Conservation (phyloP, 2,113 vertebrate species). For the Chaetops frenatus region DNA sequence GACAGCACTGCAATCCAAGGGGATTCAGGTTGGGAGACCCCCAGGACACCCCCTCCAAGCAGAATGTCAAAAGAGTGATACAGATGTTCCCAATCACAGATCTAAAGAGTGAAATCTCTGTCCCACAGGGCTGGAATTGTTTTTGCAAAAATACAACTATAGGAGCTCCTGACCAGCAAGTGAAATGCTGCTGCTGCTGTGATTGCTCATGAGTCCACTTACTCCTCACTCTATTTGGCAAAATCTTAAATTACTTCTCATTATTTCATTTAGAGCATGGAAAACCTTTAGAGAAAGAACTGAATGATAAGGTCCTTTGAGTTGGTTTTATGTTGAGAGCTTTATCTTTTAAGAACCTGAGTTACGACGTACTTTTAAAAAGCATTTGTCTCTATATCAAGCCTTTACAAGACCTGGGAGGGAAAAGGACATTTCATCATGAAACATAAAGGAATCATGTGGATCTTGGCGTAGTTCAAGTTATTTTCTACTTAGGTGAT, state of each 20-base stretch:
- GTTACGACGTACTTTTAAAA: constrained; percentile 34
- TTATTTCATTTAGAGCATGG: neutral
- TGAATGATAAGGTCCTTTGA: neutral
- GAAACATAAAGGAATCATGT: neutral
- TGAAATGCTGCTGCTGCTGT: neutral
- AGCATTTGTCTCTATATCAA: constrained; percentile 8
- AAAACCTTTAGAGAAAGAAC: neutral
- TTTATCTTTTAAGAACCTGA: constrained; percentile 9
- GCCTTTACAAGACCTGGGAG: neutral
- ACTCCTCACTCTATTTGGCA: neutral
- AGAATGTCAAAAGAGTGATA: neutral
- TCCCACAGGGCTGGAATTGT: neutral
- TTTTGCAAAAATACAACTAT: neutral
- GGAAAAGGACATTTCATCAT: neutral
- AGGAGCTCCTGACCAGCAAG: neutral
- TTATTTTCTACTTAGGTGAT: constrained; percentile 42
- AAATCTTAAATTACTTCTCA: neutral
- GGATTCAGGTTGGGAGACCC: neutral
- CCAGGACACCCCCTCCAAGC: neutral
- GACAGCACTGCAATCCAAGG: neutral
- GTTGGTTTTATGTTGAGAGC: neutral
- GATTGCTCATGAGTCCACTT: neutral
- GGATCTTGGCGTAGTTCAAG: constrained; percentile 34
- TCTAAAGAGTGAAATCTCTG: neutral
- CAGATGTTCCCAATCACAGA: neutral